Evolutionary conservation across 2,888 invertebrate species (phyloP).

Genomic region (Tinea semifulvella): DNA sequence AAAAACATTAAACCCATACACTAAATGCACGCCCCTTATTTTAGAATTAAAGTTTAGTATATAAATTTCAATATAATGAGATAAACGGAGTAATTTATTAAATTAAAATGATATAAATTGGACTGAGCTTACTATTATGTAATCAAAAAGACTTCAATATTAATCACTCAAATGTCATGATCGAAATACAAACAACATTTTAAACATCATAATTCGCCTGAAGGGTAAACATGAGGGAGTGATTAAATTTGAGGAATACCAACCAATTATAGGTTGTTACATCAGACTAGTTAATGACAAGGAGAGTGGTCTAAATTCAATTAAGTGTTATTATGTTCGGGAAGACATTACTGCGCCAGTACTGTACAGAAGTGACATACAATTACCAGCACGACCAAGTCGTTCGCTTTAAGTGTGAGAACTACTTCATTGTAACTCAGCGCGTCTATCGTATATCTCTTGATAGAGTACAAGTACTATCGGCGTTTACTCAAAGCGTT

Average conservation of each 20-base stretch:
- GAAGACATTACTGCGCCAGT: slow-evolving; percentile 9
- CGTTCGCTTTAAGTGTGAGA: slow-evolving; percentile 7
- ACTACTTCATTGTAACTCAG: neutral
- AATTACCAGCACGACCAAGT: slow-evolving; percentile 9
- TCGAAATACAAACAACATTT: slow-evolving; percentile 43
- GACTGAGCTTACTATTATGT: slow-evolving; percentile 32
- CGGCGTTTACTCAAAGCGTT: neutral
- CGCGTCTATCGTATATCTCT: neutral
- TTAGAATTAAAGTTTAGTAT: slow-evolving; percentile 17
- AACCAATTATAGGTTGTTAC: slow-evolving; percentile 29
- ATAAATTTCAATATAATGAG: neutral
- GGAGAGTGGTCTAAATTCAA: slow-evolving; percentile 24
- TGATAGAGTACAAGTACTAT: neutral
- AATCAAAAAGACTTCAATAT: slow-evolving; percentile 48
- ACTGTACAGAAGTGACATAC: slow-evolving; percentile 14
- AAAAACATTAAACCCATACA: too few species aligned
- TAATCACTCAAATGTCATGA: slow-evolving; percentile 39
- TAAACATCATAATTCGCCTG: slow-evolving; percentile 36
- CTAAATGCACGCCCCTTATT: too few species aligned
- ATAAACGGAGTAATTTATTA: slow-evolving; percentile 22
- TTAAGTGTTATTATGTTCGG: slow-evolving; percentile 18
- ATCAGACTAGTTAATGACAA: slow-evolving; percentile 26
- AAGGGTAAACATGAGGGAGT: slow-evolving; percentile 33
- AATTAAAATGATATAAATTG: slow-evolving; percentile 26
- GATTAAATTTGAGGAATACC: slow-evolving; percentile 33